Evolutionary conservation across 1,140 invertebrate genomes (phyloP), one percentile per base, ranked within the genome.

Genomic region (Sycophila sp.): DNA sequence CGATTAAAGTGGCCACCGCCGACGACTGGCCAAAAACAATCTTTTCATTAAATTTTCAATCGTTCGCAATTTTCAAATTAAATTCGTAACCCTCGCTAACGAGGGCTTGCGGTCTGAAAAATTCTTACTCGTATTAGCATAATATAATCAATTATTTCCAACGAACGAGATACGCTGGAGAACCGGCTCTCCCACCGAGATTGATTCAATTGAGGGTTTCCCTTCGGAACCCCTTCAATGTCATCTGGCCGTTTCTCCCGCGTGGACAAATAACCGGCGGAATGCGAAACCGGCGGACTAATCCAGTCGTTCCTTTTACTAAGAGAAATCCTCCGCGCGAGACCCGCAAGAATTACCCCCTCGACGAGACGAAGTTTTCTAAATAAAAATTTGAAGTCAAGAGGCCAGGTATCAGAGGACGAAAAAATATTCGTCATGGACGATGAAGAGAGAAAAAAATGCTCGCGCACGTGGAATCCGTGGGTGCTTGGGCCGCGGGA

Each of bases 51-150:
- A 59, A 59, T 34, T 22, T 68, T 19, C 24, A 69, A 42, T 69
- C 42, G 45, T 19, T 32, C 10, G 40, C 40, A 69, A 69, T 69
- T 69, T 60, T 69, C 47, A 30, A 60, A 69, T 69, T 53, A 60
- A 51, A 62, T 28, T 60, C 24, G 32, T 10, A 15, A 36, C 49
- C 8, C 51, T 56, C 30, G 15, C 30, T 58, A 58, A 58, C 40
- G 30, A 51, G 19, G 22, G 19, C 13, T 68, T 59, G 59, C 28
- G 4, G 40, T 34, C 56, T 53, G 45, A 69, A 69, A 63, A 40
- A 58, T 69, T 63, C 42, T 62, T 53, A 19, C 10, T 13, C 6
- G 17, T 6, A 63, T 55, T 63, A 59, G 49, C n/a, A 45, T 62
- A 42, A 45, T 55, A 17, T 19, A 62, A 62, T 63, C 45, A 60